Percentiles rank a stretch among this genome's conserved stretches.
These are phyloP conservation scores for Lagopus muta DNA, from an alignment of 2,113 vertebrate species.

Conservation along the genomic window DNA sequence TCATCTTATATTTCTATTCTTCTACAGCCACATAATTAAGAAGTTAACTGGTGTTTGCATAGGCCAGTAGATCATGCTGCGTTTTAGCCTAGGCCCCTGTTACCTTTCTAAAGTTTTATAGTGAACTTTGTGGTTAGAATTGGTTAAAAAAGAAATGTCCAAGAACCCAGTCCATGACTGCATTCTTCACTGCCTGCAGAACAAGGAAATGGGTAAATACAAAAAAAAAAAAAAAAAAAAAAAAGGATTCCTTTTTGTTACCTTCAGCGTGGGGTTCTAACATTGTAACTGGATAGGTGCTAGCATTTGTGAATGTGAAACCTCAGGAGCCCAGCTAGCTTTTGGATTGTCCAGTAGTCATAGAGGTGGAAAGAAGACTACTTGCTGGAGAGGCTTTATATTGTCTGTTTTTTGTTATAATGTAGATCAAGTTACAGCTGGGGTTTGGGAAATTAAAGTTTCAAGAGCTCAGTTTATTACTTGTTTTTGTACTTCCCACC, in stretches of 20 bases:
- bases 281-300: background rate
- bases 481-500: conserved; percentile 30
- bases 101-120: too few relatives aligned
- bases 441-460: conserved; percentile 56
- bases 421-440: background rate
- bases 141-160: accelerated
- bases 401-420: background rate
- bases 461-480: conserved; percentile 26
- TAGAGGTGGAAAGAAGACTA: background rate
- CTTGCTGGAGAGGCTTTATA: background rate
- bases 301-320: background rate
- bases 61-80: too few relatives aligned
- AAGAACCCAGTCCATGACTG: background rate
- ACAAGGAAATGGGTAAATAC: accelerated
- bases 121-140: background rate
- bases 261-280: background rate
- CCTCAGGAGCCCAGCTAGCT: background rate
- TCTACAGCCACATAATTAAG: background rate
- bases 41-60: background rate
- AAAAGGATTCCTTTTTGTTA: background rate
- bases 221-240: background rate
- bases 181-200: background rate
- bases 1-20: background rate
- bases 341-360: background rate
- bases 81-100: background rate